phyloP scores from a whole-genome alignment of 2,888 invertebrate genomes.

The Ommatoiulus sabulosus region DNA sequence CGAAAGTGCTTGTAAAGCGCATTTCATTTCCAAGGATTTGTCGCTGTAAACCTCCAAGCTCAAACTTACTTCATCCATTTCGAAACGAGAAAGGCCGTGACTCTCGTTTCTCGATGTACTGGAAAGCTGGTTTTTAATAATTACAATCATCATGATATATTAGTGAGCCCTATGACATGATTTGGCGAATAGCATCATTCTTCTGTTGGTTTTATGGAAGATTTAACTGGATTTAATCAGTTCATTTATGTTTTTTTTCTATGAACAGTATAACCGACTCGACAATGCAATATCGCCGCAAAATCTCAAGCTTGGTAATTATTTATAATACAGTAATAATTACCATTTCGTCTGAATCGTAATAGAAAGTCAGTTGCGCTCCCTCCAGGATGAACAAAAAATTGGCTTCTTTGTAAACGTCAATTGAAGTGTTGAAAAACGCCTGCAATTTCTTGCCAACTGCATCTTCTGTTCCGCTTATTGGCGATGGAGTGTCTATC shows the following conservation, averaged over 20 bases:
- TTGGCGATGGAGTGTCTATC: conserved; percentile 60
- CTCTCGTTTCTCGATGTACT: conserved; percentile 59
- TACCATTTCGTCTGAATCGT: conserved; percentile 79
- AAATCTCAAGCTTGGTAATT: too few species aligned
- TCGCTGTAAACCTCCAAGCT: conserved; percentile 78
- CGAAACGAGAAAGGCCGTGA: conserved; percentile 78
- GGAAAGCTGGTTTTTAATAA: conserved; percentile 55
- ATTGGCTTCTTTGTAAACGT: conserved; percentile 73
- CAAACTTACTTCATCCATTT: conserved; percentile 76
- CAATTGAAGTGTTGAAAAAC: conserved; percentile 78
- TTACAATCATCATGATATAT: too few species aligned
- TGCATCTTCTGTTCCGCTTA: conserved; percentile 59
- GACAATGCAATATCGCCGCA: too few species aligned
- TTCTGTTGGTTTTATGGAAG: too few species aligned
- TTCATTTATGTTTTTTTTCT: too few species aligned
- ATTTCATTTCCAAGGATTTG: conserved; percentile 76
- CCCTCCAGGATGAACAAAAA: conserved; percentile 77
- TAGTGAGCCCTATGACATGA: too few species aligned
- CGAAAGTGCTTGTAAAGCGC: conserved; percentile 77
- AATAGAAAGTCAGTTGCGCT: conserved; percentile 74
- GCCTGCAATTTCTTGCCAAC: conserved; percentile 78
- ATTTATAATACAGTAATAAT: conserved; percentile 63
- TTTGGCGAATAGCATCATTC: too few species aligned
- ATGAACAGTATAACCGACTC: too few species aligned
- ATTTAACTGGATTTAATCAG: too few species aligned